Conservation (phyloP, 2,113 vertebrate species). For the Otis tarda region DNA sequence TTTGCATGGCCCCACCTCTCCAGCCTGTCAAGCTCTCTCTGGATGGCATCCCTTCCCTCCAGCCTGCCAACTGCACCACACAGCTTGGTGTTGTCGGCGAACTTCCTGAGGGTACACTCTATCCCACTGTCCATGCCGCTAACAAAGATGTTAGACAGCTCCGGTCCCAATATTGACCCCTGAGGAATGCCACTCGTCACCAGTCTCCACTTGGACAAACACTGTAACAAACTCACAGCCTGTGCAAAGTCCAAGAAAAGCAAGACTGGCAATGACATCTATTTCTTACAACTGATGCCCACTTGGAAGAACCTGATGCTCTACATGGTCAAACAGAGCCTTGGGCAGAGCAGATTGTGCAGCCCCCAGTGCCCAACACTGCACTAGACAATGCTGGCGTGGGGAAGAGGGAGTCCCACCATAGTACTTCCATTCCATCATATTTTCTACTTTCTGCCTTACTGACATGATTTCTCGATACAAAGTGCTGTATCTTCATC, state of each 20-base stretch:
- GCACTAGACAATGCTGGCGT: not conserved
- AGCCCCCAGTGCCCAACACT: not conserved
- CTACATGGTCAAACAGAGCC: not conserved
- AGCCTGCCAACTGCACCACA: too few relatives aligned
- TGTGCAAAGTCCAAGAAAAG: not conserved
- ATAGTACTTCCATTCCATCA: not conserved
- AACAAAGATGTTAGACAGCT: too few relatives aligned
- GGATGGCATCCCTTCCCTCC: too few relatives aligned
- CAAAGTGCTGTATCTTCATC: not conserved
- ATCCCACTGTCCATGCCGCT: too few relatives aligned
- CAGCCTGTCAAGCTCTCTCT: too few relatives aligned
- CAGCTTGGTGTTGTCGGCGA: too few relatives aligned
- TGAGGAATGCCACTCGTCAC: too few relatives aligned
- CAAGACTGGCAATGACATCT: not conserved
- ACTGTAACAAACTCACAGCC: not conserved
- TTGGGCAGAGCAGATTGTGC: not conserved
- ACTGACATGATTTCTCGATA: not conserved
- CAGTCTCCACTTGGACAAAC: too few relatives aligned
- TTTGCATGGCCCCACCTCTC: too few relatives aligned
- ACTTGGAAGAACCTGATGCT: not conserved
- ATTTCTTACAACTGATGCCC: not conserved
- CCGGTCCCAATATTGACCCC: too few relatives aligned
- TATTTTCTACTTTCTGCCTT: not conserved
- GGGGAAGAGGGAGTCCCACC: not conserved
- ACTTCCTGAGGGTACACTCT: too few relatives aligned